Percentiles rank a stretch among this genome's conserved stretches.
Evolutionary conservation across 1,140 invertebrate genomes (phyloP).

Genomic region (Apis florea): DNA sequence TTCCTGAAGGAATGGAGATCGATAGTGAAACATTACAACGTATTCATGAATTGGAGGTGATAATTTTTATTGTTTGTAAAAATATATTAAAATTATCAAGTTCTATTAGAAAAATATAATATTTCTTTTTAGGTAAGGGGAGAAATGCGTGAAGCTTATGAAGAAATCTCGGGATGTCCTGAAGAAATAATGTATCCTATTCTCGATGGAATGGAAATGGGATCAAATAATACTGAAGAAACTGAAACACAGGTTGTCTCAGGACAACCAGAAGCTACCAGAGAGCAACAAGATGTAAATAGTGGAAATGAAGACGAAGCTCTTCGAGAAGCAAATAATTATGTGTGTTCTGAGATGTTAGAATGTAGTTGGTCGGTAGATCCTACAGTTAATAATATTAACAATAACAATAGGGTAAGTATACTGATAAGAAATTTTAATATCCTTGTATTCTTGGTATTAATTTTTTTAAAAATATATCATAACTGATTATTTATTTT

Average conservation of each 20-base stretch:
- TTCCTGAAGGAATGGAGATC: slow-evolving; percentile 78
- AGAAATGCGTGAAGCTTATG: slow-evolving; percentile 78
- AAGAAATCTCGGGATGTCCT: slow-evolving; percentile 77
- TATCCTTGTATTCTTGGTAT: background rate
- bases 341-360: slow-evolving; percentile 79
- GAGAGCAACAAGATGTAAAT: slow-evolving; percentile 68
- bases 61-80: slow-evolving; percentile 11
- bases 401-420: slow-evolving; percentile 71
- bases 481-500: background rate
- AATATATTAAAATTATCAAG: background rate
- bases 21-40: slow-evolving; percentile 77
- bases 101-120: slow-evolving; percentile 8
- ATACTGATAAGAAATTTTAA: slow-evolving; percentile 1
- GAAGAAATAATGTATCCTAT: slow-evolving; percentile 79
- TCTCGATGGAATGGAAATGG: slow-evolving; percentile 77
- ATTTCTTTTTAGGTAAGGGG: slow-evolving; percentile 70
- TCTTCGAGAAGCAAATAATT: slow-evolving; percentile 78
- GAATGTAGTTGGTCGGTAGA: slow-evolving; percentile 78
- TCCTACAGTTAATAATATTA: slow-evolving; percentile 71
- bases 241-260: slow-evolving; percentile 63
- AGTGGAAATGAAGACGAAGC: slow-evolving; percentile 76
- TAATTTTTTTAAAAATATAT: background rate
- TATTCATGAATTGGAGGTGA: slow-evolving; percentile 77
- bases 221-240: slow-evolving; percentile 68
- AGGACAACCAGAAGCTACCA: slow-evolving; percentile 60